Evolutionary conservation across 2,113 vertebrate genomes (phyloP), one percentile per base, ranked within the genome.

Genomic region (Epinephelus moara): DNA sequence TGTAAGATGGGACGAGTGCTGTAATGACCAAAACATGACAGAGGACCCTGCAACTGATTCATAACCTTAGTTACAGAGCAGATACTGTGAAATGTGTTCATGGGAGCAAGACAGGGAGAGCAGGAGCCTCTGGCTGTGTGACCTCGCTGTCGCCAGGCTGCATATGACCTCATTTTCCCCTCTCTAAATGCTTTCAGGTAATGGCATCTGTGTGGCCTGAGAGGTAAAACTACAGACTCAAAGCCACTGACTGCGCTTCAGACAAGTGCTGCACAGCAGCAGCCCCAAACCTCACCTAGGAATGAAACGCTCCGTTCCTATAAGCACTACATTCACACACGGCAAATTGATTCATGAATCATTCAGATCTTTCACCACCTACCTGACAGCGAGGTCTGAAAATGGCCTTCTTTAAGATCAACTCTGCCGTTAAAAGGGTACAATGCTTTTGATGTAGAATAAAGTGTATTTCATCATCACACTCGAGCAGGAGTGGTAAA

Each of bases 271-370:
- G 53, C 14, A 77, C 81, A 50, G 52, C 69, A 70, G 70, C 67
- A 30, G 47, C 42, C 59, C 30, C 15, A 3, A 25, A 68, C 71
- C 67, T 72, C 80, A 64, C 83, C 84, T 23, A 19, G 59, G 40
- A 88, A 79, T 70, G 61, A 90, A 87, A 85, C 13, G 23, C 62
- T 72, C 69, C 69, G 75, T 81, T 85, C 57, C 75, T 74, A 52
- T 64, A 71, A 90, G 82, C 70, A 27, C 84, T 80, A 80, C 88
- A 81, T 86, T 89, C 86, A 88, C 70, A 78, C 69, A 1, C 12
- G 2, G 66, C 73, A 87, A 92, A 90, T 81, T 85, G 79, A 79
- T 75, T 90, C 90, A 93, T 93, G 85, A 93, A 93, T 93, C 86
- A 92, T 92, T 92, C 73, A 92, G 80, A 89, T 88, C 67, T 77